Evolutionary conservation across 2,113 vertebrate species (phyloP).

Genomic region (Hypanus sabinus): DNA sequence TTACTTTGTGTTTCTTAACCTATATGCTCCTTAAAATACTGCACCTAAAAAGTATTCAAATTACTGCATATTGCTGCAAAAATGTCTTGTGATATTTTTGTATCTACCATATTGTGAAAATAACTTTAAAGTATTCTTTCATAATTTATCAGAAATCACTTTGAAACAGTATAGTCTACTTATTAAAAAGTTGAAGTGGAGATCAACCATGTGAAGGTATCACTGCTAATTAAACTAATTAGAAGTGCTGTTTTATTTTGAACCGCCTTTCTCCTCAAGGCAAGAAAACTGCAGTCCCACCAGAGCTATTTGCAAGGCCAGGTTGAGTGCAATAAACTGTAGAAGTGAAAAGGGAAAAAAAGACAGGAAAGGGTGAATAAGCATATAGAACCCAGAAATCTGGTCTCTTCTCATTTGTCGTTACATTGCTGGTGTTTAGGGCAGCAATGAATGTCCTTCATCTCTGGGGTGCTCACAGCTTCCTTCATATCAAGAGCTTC

Average conservation of each 20-base stretch:
- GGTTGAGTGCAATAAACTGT: too few species aligned
- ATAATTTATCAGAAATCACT: neutral
- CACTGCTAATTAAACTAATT: neutral
- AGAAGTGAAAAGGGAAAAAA: too few species aligned
- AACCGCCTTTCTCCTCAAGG: neutral
- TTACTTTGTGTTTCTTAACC: neutral
- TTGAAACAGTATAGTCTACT: neutral
- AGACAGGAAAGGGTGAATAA: too few species aligned
- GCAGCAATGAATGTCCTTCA: too few species aligned
- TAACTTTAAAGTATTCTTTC: neutral
- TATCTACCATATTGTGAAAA: neutral
- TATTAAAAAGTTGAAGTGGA: neutral
- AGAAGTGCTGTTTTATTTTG: neutral
- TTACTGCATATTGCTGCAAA: neutral
- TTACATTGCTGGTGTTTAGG: too few species aligned
- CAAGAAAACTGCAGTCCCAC: neutral
- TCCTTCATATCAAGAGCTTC: too few species aligned
- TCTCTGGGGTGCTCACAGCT: too few species aligned
- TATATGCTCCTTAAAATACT: neutral
- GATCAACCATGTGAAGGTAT: neutral
- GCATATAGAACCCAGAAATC: too few species aligned
- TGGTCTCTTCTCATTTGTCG: too few species aligned
- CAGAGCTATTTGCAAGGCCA: neutral
- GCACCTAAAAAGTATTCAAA: neutral
- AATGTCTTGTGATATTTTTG: neutral